A percentile compares a stretch with the other conserved stretches of the same genome.
Evolutionary conservation across 2,113 vertebrate species (phyloP).

Genomic region (Drymodes brunneopygia): DNA sequence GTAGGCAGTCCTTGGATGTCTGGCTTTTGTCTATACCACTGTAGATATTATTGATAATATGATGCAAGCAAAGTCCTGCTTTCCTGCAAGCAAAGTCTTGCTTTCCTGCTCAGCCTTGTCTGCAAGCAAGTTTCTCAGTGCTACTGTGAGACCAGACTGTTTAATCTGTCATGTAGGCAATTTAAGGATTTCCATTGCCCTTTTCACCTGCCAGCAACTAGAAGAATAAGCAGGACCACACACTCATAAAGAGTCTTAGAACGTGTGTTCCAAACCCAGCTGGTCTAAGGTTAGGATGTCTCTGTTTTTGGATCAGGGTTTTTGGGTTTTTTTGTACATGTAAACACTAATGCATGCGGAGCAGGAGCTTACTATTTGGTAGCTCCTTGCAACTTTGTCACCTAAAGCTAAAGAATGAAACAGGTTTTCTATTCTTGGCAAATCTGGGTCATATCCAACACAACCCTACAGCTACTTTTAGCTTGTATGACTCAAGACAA

Average conservation of each 20-base stretch:
- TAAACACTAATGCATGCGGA: neutral
- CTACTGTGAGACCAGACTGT: neutral
- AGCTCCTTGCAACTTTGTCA: neutral
- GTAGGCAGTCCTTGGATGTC: neutral
- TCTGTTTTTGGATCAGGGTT: neutral
- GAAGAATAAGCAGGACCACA: neutral
- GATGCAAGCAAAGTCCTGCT: neutral
- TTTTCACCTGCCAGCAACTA: neutral
- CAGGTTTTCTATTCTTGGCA: neutral
- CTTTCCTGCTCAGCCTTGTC: neutral
- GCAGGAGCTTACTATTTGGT: neutral
- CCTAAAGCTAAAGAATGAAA: neutral
- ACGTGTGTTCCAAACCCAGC: neutral
- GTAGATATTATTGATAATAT: neutral
- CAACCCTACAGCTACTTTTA: neutral
- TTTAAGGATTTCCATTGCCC: neutral
- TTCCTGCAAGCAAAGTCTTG: neutral
- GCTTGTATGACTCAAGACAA: neutral
- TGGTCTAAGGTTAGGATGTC: neutral
- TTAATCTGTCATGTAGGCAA: neutral
- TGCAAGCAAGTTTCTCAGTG: neutral
- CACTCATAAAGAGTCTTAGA: neutral
- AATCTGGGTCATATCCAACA: neutral
- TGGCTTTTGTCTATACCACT: slow-evolving; percentile 33
- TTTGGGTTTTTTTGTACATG: too few species aligned